A percentile compares a stretch with the other conserved stretches of the same genome.
phyloP scores from a whole-genome alignment of 2,797 vertebrate species.

The Alosa sapidissima region DNA sequence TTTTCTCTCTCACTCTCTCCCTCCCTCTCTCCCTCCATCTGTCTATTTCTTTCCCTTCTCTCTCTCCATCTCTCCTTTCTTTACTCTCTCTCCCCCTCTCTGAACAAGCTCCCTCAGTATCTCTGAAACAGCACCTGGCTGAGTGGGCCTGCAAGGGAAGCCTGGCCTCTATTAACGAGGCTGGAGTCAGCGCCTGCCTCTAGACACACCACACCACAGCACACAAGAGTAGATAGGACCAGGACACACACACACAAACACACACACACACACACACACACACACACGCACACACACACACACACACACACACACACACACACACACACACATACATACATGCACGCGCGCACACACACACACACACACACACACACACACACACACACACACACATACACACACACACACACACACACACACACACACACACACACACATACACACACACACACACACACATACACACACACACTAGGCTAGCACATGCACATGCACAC shows the following conservation, averaged over 20 bases:
- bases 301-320: background rate
- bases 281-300: background rate
- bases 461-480: background rate
- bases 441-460: background rate
- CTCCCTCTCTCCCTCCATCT: background rate
- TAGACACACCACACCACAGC: background rate
- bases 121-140: slow-evolving; percentile 40
- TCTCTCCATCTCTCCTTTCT: background rate
- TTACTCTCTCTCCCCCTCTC: slow-evolving; percentile 23
- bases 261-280: background rate
- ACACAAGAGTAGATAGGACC: background rate
- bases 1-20: background rate
- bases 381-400: background rate
- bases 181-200: slow-evolving; percentile 3
- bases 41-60: too few relatives aligned
- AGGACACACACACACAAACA: background rate
- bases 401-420: background rate
- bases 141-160: slow-evolving; percentile 19
- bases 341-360: background rate
- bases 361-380: background rate
- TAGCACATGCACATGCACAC: background rate
- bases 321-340: background rate
- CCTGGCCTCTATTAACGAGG: slow-evolving; percentile 17
- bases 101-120: slow-evolving; percentile 28
- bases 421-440: background rate